Base-by-base conservation (phyloP, 2,113 vertebrate genomes). In the Toxotes chatareus region DNA sequence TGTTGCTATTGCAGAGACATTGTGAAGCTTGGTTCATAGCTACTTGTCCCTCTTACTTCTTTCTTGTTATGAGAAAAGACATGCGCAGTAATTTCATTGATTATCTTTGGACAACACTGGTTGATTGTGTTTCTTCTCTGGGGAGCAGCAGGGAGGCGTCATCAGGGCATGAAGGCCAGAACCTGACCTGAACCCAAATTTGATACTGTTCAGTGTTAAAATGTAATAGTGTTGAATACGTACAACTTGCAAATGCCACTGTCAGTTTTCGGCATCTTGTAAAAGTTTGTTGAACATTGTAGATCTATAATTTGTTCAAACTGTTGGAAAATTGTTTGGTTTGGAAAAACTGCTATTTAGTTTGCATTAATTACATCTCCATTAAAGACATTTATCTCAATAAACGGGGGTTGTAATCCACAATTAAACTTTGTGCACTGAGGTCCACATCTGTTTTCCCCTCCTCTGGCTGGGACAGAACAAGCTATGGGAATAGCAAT, bases 31-130 rank as follows among this genome's bases (percentile, higher is more conserved):
- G 60, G 23, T 82, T 72, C 69, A 57, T 51, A 64, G 42, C 64
- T 78, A 66, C 51, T 81, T 80, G 63, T 70, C 42, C 42, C 9
- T 65, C 42, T 42, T 27, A 17, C 55, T 61, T 81, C 17, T 67
- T 38, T 36, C 57, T 80, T 71, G 12, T 83, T 71, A 79, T 64
- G 55, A 79, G 64, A 80, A 73, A 77, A 72, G 60, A 73, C 81
- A 68, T 71, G 10, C 7, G 12, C 65, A n/a, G 79, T 73, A 77
- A 82, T 82, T 86, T 76, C 67, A 83, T 71, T 72, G 64, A 85
- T 82, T 87, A 62, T 82, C 49, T 75, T 69, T 82, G 77, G 82
- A 75, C 76, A 65, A 64, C 75, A 57, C 21, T n/a, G 73, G 68
- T 67, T 47, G 72, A 81, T 87, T 73, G 49, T 76, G 42, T 83